Evolutionary conservation across 2,113 vertebrate species (phyloP), one percentile per base, ranked within the genome.

Genomic region (Campylomormyrus tamandua): DNA sequence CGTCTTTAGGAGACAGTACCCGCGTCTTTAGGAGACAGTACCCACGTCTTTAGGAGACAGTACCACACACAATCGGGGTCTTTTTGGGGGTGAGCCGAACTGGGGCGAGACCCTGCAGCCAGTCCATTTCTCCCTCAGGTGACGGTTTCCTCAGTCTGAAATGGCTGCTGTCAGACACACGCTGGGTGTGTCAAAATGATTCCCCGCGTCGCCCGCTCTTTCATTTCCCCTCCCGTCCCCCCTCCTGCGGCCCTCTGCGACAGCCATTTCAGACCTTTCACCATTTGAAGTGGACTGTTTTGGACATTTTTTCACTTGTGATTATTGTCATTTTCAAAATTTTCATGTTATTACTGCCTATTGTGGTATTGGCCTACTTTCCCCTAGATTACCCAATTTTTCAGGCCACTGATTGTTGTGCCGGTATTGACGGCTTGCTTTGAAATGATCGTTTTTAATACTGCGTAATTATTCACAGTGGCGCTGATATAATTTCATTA

Each of bases 141-240:
- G 52, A 56, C 19, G 35, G 35, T 2, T 92, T 88, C 91, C 89
- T 89, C 62, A 46, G 90, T 90, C 90, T 91, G 89, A 91, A 91
- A 92, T 74, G 87, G 89, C 90, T 92, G 87, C 91, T 83, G 90
- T 92, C 89, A 87, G 90, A 92, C 90, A 90, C 91, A 91, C 90
- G 91, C 90, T 90, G 92, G 91, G 93, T 91, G 91, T 91, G 83
- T 93, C 91, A 91, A 91, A 92, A 90, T 94, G 92, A 92, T 92
- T 74, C 90, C 66, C 48, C 89, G 86, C 92, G 88, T 91, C 90
- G 90, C 88, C 91, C 83, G 13, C 45, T 77, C 88, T 90, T 90
- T 89, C 56, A 90, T 89, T 90, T 94, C 93, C 93, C 93, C 92
- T 93, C 91, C 92, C 91, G 92, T 93, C 91, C 80, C 53, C 86